A percentile compares a stretch with the other conserved stretches of the same genome.
Conservation (phyloP, 2,888 invertebrate genomes). For the Nomada ferruginata region DNA sequence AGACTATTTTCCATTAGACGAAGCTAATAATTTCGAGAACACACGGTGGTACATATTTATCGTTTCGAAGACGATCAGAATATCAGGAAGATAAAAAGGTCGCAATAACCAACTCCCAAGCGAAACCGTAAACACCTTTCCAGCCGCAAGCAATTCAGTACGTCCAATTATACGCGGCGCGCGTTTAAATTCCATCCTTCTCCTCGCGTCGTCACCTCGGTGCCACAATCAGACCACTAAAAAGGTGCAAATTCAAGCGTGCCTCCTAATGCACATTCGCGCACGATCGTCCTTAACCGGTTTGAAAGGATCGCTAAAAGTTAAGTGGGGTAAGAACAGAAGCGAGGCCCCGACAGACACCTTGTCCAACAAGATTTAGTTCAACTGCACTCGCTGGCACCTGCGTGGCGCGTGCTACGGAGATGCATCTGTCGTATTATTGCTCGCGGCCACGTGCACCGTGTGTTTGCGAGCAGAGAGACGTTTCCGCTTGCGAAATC, state of each 20-base stretch:
- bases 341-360: conserved; percentile 60
- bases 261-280: conserved; percentile 10
- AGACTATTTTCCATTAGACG: too few relatives aligned
- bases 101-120: too few relatives aligned
- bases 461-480: conserved; percentile 13
- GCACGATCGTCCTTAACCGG: conserved; percentile 33
- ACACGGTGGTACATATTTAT: too few relatives aligned
- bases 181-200: background rate
- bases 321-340: conserved; percentile 58
- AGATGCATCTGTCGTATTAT: conserved; percentile 76
- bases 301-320: conserved; percentile 45
- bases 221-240: conserved; percentile 9
- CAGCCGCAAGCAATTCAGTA: too few relatives aligned
- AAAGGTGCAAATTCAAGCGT: conserved; percentile 10
- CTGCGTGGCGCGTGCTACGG: conserved; percentile 76
- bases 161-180: background rate
- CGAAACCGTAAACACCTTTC: too few relatives aligned
- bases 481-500: background rate
- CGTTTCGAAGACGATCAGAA: too few relatives aligned
- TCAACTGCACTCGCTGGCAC: conserved; percentile 71
- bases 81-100: too few relatives aligned
- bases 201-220: background rate
- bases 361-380: conserved; percentile 77
- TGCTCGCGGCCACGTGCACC: conserved; percentile 52
- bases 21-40: too few relatives aligned